Percentiles rank a stretch among this genome's conserved stretches.
phyloP scores from a whole-genome alignment of 2,888 invertebrate species.

The Pachymerium ferrugineum region DNA sequence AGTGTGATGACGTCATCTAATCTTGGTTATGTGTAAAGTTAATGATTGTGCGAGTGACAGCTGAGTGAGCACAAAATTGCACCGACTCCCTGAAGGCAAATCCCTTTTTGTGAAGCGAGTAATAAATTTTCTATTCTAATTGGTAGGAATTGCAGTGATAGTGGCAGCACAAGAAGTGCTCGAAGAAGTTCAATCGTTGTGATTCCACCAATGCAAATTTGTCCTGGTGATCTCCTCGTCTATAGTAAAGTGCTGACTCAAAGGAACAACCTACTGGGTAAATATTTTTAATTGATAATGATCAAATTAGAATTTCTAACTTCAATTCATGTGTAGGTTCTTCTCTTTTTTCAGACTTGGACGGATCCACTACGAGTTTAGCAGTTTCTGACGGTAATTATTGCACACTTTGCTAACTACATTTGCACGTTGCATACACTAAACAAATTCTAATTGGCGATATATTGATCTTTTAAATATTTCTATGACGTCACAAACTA shows the following conservation, averaged over 20 bases:
- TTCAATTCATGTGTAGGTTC: conserved; percentile 25
- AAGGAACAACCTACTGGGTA: conserved; percentile 46
- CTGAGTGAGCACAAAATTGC: too few relatives aligned
- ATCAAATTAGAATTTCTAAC: not conserved
- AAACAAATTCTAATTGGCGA: not conserved
- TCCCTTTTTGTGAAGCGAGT: too few relatives aligned
- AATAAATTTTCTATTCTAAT: not conserved
- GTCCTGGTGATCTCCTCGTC: conserved; percentile 50
- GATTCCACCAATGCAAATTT: conserved; percentile 52
- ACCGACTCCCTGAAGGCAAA: too few relatives aligned
- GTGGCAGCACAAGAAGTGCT: conserved; percentile 39
- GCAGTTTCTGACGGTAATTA: conserved; percentile 41
- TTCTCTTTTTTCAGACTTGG: conserved; percentile 41
- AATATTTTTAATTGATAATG: conserved; percentile 23
- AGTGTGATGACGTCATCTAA: not conserved
- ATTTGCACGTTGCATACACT: not conserved
- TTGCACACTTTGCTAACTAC: not conserved
- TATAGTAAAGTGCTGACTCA: conserved; percentile 51
- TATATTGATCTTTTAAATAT: not conserved
- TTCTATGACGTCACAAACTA: too few relatives aligned
- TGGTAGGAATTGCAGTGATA: conserved; percentile 35
- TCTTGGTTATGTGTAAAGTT: not conserved
- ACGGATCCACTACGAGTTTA: conserved; percentile 45
- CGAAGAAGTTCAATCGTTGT: conserved; percentile 50
- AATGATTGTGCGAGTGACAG: not conserved